Percentiles rank a stretch among this genome's conserved stretches.
These are phyloP conservation scores for Drosophila mettleri DNA, from an alignment of 2,888 invertebrate species.

Conservation along the genomic window DNA sequence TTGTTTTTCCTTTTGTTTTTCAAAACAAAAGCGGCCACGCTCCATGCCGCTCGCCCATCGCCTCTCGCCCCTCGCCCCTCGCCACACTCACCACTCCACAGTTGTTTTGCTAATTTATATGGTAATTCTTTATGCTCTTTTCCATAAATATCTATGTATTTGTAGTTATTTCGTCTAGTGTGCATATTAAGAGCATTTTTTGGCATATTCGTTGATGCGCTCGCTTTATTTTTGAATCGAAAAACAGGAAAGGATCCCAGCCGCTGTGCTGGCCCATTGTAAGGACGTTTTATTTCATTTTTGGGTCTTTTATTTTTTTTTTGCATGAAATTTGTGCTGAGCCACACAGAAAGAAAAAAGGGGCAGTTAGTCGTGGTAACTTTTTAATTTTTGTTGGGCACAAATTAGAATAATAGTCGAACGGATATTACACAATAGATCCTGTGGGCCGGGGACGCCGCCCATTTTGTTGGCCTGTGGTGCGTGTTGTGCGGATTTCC, in stretches of 20 bases:
- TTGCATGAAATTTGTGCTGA: slow-evolving; percentile 70
- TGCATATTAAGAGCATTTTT: slow-evolving; percentile 61
- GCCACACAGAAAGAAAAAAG: slow-evolving; percentile 33
- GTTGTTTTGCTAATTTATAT: slow-evolving; percentile 63
- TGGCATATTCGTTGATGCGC: slow-evolving; percentile 73
- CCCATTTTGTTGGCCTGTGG: slow-evolving; percentile 27
- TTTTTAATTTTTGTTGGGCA: slow-evolving; percentile 75
- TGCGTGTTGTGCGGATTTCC: slow-evolving; percentile 61
- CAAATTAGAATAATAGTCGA: slow-evolving; percentile 78
- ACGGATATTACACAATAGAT: slow-evolving; percentile 72
- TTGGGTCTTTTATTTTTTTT: slow-evolving; percentile 63
- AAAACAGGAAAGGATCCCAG: slow-evolving; percentile 62
- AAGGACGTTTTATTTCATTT: slow-evolving; percentile 49
- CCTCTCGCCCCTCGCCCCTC: too few relatives aligned
- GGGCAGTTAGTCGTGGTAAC: slow-evolving; percentile 37
- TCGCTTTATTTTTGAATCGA: slow-evolving; percentile 70
- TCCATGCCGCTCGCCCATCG: too few relatives aligned
- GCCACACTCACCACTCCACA: not conserved
- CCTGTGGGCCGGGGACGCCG: slow-evolving; percentile 16
- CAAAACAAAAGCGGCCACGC: slow-evolving; percentile 56
- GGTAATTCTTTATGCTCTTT: slow-evolving; percentile 56
- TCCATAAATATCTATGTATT: slow-evolving; percentile 26
- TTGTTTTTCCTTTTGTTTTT: slow-evolving; percentile 28
- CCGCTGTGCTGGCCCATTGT: slow-evolving; percentile 50
- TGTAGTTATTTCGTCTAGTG: slow-evolving; percentile 51